These are phyloP conservation scores for Laupala kohalensis DNA, from an alignment of 1,140 invertebrate species.

Conservation along the genomic window DNA sequence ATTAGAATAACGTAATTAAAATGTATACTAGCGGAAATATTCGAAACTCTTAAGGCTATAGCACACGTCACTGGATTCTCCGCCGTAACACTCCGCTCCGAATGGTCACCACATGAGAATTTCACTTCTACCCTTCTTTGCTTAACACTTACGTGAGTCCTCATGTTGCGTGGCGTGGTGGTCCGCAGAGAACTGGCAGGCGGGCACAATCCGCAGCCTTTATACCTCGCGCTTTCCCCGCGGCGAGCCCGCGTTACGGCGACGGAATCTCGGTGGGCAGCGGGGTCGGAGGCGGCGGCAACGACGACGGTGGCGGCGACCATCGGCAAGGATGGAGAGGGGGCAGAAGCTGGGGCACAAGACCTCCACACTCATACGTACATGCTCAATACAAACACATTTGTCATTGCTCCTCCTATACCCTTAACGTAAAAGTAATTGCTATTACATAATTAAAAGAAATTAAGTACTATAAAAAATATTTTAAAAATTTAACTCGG, in stretches of 20 bases:
- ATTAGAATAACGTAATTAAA: not conserved
- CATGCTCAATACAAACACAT: not conserved
- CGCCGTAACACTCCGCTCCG: not conserved
- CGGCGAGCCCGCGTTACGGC: no score
- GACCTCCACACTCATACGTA: no score
- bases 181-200: not conserved
- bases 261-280: no score
- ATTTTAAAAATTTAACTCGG: no score
- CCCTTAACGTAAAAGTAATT: not conserved
- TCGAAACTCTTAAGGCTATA: not conserved
- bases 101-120: not conserved
- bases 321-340: no score
- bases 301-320: not conserved
- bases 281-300: no score
- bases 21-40: not conserved
- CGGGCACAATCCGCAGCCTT: not conserved
- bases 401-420: not conserved
- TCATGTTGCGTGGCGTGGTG: not conserved
- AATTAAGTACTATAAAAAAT: no score
- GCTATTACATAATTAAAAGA: not conserved
- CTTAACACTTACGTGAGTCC: not conserved
- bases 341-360: no score
- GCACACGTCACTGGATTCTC: no score
- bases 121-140: not conserved
- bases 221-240: not conserved